Percentiles rank a stretch among this genome's conserved stretches.
Conservation (phyloP, 2,113 vertebrate genomes). For the Nansenia antarctica region DNA sequence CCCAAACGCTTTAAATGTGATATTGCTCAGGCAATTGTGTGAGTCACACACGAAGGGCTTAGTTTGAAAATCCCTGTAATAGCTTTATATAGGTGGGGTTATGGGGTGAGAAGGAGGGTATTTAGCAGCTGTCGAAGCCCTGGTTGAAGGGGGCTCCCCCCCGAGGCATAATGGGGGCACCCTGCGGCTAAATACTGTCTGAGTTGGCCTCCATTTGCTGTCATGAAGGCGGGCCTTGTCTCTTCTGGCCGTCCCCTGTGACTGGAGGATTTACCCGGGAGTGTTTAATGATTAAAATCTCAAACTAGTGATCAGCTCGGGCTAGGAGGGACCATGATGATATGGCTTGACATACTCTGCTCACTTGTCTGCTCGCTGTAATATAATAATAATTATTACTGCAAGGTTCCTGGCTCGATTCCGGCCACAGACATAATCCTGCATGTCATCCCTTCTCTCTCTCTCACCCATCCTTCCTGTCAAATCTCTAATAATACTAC, state of each 20-base stretch:
- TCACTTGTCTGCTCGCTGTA: too few relatives aligned
- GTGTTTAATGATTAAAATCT: slow-evolving; percentile 45
- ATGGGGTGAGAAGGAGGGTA: slow-evolving; percentile 30
- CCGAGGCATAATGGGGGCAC: slow-evolving; percentile 37
- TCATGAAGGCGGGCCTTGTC: slow-evolving; percentile 38
- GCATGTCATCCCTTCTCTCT: too few relatives aligned
- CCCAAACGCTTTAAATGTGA: not conserved
- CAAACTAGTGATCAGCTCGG: not conserved
- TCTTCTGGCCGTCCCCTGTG: slow-evolving; percentile 32
- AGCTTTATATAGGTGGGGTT: slow-evolving; percentile 46
- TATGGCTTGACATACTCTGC: not conserved
- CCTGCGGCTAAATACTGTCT: slow-evolving; percentile 55
- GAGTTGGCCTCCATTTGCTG: slow-evolving; percentile 36
- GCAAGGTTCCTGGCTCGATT: too few relatives aligned
- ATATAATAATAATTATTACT: too few relatives aligned
- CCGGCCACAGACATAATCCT: too few relatives aligned
- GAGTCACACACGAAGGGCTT: slow-evolving; percentile 11
- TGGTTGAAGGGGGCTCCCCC: slow-evolving; percentile 4
- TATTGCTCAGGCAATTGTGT: slow-evolving; percentile 11
- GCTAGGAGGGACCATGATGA: too few relatives aligned
- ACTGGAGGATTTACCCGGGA: slow-evolving; percentile 28
- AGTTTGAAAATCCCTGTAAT: slow-evolving; percentile 45
- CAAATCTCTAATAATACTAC: too few relatives aligned
- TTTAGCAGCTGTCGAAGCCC: slow-evolving; percentile 51
- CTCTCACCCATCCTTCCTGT: too few relatives aligned